phyloP scores from a whole-genome alignment of 2,797 vertebrate species.

The Rhabdomys pumilio region DNA sequence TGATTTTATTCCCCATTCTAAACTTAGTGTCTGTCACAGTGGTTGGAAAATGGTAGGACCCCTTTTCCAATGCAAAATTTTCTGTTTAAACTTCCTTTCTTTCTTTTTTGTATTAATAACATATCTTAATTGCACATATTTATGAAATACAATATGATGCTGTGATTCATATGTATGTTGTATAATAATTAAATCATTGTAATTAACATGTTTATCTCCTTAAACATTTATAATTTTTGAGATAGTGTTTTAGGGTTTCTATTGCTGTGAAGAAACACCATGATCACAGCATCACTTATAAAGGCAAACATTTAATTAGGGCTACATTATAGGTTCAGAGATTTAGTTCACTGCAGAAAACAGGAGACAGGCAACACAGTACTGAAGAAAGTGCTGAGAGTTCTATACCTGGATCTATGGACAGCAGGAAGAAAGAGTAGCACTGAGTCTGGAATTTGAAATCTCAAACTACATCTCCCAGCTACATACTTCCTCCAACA shows the following conservation, averaged over 20 bases:
- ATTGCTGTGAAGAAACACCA: not conserved
- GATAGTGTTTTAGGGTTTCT: not conserved
- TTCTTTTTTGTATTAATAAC: not conserved
- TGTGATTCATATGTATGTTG: not conserved
- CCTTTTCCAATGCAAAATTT: not conserved
- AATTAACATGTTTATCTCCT: not conserved
- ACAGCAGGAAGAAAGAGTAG: not conserved
- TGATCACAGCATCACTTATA: too few species aligned
- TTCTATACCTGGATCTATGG: not conserved
- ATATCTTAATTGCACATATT: not conserved
- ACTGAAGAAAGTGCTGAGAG: not conserved
- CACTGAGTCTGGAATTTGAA: not conserved
- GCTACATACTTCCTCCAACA: not conserved
- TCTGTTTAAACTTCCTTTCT: not conserved
- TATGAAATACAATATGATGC: not conserved
- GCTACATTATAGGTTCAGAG: too few species aligned
- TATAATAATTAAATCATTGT: not conserved
- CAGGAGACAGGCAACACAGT: too few species aligned
- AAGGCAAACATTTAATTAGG: too few species aligned
- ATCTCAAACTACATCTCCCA: not conserved
- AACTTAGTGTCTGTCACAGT: not conserved
- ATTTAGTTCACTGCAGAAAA: too few species aligned
- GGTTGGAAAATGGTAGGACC: too few species aligned
- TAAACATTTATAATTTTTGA: not conserved
- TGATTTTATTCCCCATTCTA: not conserved